These are phyloP conservation scores for Netelia virgata DNA, from an alignment of 2,888 invertebrate genomes.

Conservation along the genomic window DNA sequence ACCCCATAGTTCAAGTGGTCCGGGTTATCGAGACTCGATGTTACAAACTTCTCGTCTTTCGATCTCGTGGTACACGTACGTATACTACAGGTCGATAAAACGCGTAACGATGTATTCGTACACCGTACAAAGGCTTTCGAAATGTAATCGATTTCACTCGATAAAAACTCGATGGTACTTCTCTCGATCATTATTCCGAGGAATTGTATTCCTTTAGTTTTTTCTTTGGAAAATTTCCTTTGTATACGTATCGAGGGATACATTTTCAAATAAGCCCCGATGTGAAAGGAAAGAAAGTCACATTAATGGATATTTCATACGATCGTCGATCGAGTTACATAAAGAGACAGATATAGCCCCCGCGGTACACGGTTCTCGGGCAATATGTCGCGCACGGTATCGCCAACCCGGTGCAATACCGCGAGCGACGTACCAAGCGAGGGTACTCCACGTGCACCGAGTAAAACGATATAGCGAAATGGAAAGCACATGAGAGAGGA, in stretches of 20 bases:
- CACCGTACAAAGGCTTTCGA: no score
- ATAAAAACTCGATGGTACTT: no score
- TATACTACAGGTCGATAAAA: no score
- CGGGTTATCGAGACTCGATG: neutral
- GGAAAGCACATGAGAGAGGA: constrained; percentile 17
- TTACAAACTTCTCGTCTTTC: no score
- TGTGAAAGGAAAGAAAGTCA: neutral
- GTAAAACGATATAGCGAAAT: constrained; percentile 34
- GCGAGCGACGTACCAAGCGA: constrained; percentile 20
- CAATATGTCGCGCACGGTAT: neutral
- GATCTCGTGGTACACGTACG: no score
- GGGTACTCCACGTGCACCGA: constrained; percentile 18
- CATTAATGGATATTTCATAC: neutral
- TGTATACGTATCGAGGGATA: neutral
- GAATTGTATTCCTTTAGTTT: no score
- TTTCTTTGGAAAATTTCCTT: no score
- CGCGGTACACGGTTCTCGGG: neutral
- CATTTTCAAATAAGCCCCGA: neutral
- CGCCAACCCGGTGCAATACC: constrained; percentile 16
- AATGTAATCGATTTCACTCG: no score
- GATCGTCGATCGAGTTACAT: neutral
- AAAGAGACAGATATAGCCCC: neutral
- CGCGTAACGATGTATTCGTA: no score
- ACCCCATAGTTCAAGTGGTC: neutral
- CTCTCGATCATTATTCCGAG: no score